A percentile compares a stretch with the other conserved stretches of the same genome.
Conservation (phyloP, 1,140 invertebrate genomes). For the Lordiphosa stackelbergi region DNA sequence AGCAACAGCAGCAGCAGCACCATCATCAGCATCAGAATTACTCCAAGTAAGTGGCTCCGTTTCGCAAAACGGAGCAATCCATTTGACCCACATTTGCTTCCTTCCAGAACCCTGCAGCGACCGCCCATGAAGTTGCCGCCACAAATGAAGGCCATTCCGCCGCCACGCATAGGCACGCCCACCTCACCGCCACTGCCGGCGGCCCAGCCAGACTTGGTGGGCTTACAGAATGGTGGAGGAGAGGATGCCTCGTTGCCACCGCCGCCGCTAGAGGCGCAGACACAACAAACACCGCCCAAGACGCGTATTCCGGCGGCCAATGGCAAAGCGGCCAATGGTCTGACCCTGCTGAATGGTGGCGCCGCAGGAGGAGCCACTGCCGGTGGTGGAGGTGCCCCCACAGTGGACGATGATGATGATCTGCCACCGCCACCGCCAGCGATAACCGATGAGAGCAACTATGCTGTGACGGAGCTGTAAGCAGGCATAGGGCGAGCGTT, state of each 20-base stretch:
- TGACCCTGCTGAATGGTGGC: constrained; percentile 54
- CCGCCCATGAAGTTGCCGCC: constrained; percentile 76
- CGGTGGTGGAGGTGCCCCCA: constrained; percentile 1
- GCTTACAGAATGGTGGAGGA: constrained; percentile 40
- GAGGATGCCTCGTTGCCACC: constrained; percentile 66
- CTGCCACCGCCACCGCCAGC: constrained; percentile 72
- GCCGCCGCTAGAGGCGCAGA: constrained; percentile 53
- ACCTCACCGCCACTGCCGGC: constrained; percentile 64
- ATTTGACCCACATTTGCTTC: constrained; percentile 1
- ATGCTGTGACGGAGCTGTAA: constrained; percentile 77
- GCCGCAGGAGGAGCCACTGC: constrained; percentile 1
- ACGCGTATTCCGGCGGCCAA: constrained; percentile 29
- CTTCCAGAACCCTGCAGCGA: constrained; percentile 67
- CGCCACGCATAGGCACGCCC: constrained; percentile 73
- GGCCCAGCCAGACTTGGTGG: constrained; percentile 25
- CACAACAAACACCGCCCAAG: constrained; percentile 38
- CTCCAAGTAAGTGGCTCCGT: constrained; percentile 59
- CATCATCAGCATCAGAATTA: constrained; percentile 68
- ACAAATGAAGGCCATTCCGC: constrained; percentile 76
- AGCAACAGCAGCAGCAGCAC: constrained; percentile 50
- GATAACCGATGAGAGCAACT: constrained; percentile 75
- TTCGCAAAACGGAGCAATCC: too few species aligned
- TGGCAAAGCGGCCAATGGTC: constrained; percentile 47
- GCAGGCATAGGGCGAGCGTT: background rate
- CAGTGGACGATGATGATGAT: constrained; percentile 65